Conservation (phyloP, 1,140 invertebrate genomes). For the Lepidurus packardi region DNA sequence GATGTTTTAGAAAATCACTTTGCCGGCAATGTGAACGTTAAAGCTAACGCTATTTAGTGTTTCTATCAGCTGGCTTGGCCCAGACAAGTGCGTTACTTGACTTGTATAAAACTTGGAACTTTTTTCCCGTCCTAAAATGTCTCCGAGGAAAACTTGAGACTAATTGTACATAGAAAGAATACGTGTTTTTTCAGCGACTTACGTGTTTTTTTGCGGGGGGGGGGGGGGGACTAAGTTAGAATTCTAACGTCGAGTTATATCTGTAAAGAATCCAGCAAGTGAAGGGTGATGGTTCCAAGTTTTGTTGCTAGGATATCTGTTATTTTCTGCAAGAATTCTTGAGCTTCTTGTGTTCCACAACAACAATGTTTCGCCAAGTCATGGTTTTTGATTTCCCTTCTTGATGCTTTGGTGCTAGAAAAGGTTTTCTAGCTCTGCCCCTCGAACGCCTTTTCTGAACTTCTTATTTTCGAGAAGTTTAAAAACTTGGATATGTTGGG, state of each 20-base stretch:
- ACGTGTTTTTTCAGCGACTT: not conserved
- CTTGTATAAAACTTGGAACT: not conserved
- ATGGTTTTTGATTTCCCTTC: slow-evolving; percentile 22
- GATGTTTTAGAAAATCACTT: too few species aligned
- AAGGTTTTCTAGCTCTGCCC: not conserved
- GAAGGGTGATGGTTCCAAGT: not conserved
- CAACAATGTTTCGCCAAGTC: slow-evolving; percentile 15
- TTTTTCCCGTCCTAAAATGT: not conserved
- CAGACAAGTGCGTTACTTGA: not conserved
- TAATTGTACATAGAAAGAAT: not conserved
- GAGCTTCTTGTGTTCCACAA: slow-evolving; percentile 10
- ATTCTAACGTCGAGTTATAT: not conserved
- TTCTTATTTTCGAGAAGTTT: not conserved
- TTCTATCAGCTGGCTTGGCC: not conserved
- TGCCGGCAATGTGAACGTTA: too few species aligned
- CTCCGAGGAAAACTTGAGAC: not conserved
- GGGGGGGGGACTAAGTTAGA: too few species aligned
- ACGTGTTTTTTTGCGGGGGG: not conserved
- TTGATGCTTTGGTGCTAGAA: slow-evolving; percentile 14
- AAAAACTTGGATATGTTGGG: not conserved
- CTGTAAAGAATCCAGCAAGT: not conserved
- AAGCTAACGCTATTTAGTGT: too few species aligned
- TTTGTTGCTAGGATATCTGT: slow-evolving; percentile 16
- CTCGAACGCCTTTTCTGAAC: not conserved
- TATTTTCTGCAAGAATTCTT: not conserved